Evolutionary conservation across 2,888 invertebrate species (phyloP), one percentile per base, ranked within the genome.

Genomic region (Leucania comma): DNA sequence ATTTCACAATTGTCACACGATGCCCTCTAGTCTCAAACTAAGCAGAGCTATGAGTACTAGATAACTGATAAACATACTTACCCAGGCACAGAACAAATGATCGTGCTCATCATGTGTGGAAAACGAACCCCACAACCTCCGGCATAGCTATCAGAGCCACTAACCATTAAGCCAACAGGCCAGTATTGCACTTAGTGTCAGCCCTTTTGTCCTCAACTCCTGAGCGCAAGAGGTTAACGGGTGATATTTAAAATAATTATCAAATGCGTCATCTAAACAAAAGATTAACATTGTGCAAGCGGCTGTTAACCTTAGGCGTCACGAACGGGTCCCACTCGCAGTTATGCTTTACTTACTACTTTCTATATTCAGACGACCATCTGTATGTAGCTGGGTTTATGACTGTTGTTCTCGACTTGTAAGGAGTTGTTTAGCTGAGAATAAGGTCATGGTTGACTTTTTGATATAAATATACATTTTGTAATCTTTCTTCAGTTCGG

Each of bases 341-440:
- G 74, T 75, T 75, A 59, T 76, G 56, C 54, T 57, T 71, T 75
- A 42, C 64, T 75, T 56, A 69, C 58, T 72, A 80, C 80, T 83
- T 83, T 82, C 82, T 74, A 83, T 66, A 80, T 63, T 74, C 48
- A 62, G 57, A 17, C 75, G 69, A 50, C 48, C 74, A 68, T 75
- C 68, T 75, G 74, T 75, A 26, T 63, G 62, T 74, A 29, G 29
- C 48, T 29, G 24, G 32, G 22, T 59, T 62, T 75, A 61, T 14
- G 61, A 20, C 26, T 8, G 42, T 26, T 62, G 68, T 51, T 26
- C 60, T 50, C 9, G 50, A 20, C 68, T 26, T 75, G 29, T 59
- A 75, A 32, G 57, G 74, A 74, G 1, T 57, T 74, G 67, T 56
- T 74, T 74, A 42, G 66, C 42, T 50, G 50, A 1, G 22, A 72